phyloP scores from a whole-genome alignment of 2,113 vertebrate species.

The Cranoglanis bouderius region DNA sequence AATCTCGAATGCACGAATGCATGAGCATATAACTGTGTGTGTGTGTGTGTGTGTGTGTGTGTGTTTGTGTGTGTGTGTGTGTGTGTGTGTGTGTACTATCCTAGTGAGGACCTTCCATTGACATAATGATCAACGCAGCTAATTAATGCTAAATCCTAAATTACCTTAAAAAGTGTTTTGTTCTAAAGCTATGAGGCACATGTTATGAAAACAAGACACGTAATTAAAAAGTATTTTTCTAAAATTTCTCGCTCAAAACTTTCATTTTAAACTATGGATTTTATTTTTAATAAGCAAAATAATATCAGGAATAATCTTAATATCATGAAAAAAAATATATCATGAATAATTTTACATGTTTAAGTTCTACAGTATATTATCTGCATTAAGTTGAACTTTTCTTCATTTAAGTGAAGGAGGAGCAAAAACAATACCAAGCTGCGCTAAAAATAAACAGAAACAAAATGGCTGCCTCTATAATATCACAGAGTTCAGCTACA shows the following conservation, averaged over 20 bases:
- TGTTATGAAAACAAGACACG: not conserved
- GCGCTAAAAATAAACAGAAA: too few relatives aligned
- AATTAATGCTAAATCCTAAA: not conserved
- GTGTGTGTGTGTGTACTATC: not conserved
- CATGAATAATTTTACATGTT: too few relatives aligned
- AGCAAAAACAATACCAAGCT: too few relatives aligned
- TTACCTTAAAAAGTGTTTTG: not conserved
- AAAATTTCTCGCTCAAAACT: too few relatives aligned
- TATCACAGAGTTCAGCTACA: too few relatives aligned
- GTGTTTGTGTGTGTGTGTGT: constrained; percentile 4
- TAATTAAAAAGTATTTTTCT: not conserved
- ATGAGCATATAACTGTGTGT: constrained; percentile 5
- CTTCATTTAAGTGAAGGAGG: too few relatives aligned
- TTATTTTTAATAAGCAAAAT: too few relatives aligned
- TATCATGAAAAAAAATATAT: too few relatives aligned
- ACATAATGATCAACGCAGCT: not conserved
- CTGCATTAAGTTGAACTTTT: too few relatives aligned
- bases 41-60: constrained; percentile 20
- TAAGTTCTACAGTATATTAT: too few relatives aligned
- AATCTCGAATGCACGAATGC: not conserved
- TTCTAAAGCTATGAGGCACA: not conserved
- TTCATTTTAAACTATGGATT: not conserved
- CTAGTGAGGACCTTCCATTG: not conserved
- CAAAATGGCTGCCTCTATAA: too few relatives aligned
- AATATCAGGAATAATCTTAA: too few relatives aligned